phyloP scores from a whole-genome alignment of 2,888 invertebrate species.

The Caenorhabditis panamensis region DNA sequence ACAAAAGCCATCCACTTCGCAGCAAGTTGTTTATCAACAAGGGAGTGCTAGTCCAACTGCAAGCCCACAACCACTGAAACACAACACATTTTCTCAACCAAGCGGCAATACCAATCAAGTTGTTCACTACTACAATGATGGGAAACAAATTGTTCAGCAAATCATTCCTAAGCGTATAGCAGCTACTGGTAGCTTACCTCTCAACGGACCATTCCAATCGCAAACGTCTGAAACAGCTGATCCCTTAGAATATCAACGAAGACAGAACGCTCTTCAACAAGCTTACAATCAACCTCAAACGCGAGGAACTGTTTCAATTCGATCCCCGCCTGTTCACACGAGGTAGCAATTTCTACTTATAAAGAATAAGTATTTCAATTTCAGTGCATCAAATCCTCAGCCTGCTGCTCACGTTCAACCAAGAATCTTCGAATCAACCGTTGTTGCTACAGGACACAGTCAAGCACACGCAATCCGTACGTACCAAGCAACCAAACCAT shows the following conservation, averaged over 20 bases:
- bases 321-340: not conserved
- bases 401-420: conserved; percentile 19
- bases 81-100: not conserved
- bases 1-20: conserved; percentile 1
- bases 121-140: conserved; percentile 57
- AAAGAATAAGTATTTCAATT: not conserved
- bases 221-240: not conserved
- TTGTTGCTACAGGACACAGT: conserved; percentile 37
- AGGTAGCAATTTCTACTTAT: not conserved
- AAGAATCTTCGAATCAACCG: conserved; percentile 48
- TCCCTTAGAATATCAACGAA: conserved; percentile 35
- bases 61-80: not conserved
- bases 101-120: conserved; percentile 50
- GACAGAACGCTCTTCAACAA: conserved; percentile 38
- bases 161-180: conserved; percentile 50
- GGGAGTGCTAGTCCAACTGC: conserved; percentile 29
- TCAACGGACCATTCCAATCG: conserved; percentile 52
- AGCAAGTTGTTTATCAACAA: conserved; percentile 25
- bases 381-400: conserved; percentile 1
- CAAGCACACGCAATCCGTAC: conserved; percentile 57
- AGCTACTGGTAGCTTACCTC: conserved; percentile 33
- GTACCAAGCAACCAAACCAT: conserved; percentile 42
- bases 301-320: not conserved
- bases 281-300: conserved; percentile 43
- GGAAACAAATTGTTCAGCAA: conserved; percentile 51